phyloP scores from a whole-genome alignment of 92 coral and sea anemone species.

The Palythoa grandis region DNA sequence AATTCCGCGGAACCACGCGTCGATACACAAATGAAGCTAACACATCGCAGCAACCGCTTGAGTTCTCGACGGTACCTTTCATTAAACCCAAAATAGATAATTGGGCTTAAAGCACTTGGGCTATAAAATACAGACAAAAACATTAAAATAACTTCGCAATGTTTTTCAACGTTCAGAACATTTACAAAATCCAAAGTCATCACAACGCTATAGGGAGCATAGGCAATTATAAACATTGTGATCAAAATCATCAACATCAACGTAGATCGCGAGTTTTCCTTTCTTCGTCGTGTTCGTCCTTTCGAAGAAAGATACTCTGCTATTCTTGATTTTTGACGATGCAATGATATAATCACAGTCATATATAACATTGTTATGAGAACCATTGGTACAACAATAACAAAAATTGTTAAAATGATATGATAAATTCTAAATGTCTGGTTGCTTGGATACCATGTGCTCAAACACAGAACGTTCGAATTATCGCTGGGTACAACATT shows the following conservation, averaged over 20 bases:
- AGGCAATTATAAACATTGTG: background rate
- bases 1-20: no score
- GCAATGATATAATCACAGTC: background rate
- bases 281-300: conserved; percentile 1
- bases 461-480: background rate
- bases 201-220: background rate
- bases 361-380: background rate
- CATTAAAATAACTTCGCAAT: conserved; percentile 1
- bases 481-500: background rate
- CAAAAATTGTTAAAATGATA: background rate
- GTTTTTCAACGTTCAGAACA: background rate
- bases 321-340: background rate
- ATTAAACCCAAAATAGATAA: background rate
- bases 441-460: background rate
- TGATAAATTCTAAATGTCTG: background rate
- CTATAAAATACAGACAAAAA: conserved; percentile 9
- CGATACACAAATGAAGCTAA: background rate
- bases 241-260: background rate
- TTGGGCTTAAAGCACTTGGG: conserved; percentile 2
- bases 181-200: background rate
- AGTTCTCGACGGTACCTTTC: background rate
- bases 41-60: background rate
- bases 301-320: background rate
- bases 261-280: background rate
- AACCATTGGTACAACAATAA: background rate